phyloP scores from a whole-genome alignment of 2,113 vertebrate species.

The Phasianus colchicus region DNA sequence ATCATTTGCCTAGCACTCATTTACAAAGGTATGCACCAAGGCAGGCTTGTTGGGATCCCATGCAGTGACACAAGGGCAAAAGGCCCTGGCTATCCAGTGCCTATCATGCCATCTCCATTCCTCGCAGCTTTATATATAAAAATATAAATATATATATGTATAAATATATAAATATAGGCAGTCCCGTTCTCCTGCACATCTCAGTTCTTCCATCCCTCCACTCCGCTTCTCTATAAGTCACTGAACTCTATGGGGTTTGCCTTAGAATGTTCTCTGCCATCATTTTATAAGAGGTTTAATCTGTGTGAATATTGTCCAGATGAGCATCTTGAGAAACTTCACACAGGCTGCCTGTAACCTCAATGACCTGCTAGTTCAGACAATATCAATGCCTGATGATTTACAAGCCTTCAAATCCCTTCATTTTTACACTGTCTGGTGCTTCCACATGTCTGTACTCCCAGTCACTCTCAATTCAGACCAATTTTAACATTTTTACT shows the following conservation, averaged over 20 bases:
- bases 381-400: neutral
- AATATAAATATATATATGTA: no score
- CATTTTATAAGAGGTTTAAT: neutral
- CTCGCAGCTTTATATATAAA: neutral
- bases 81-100: neutral
- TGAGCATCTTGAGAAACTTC: neutral
- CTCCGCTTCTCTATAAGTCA: neutral
- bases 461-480: neutral
- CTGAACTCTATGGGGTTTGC: neutral
- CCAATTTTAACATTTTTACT: neutral
- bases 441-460: neutral
- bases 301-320: neutral
- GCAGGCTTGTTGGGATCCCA: neutral
- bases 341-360: neutral
- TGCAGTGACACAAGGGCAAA: rapidly evolving
- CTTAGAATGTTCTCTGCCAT: neutral
- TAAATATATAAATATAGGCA: neutral
- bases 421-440: neutral
- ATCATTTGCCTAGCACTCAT: neutral
- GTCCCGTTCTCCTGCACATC: neutral
- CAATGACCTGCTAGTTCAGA: neutral
- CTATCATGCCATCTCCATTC: neutral
- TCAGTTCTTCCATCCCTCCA: neutral
- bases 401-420: neutral
- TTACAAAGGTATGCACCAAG: neutral